These are phyloP conservation scores for Junonia oenone DNA, from an alignment of 2,888 invertebrate genomes.

Conservation along the genomic window DNA sequence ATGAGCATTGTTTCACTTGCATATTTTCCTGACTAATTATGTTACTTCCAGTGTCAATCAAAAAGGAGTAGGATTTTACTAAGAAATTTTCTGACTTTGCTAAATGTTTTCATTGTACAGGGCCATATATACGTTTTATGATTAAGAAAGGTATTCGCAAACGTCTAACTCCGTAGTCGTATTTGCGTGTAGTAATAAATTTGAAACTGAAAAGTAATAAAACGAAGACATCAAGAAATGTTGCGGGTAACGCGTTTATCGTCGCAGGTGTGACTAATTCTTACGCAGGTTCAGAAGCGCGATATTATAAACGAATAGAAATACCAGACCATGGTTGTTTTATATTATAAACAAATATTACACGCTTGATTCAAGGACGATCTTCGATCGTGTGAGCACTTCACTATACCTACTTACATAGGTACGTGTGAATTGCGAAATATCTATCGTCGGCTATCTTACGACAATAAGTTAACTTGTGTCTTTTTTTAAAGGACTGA, in stretches of 20 bases:
- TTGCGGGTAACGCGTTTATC: conserved; percentile 34
- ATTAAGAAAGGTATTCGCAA: conserved; percentile 36
- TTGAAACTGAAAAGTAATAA: conserved; percentile 41
- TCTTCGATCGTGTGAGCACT: background rate
- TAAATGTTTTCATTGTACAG: background rate
- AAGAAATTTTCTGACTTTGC: background rate
- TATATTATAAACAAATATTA: conserved; percentile 27
- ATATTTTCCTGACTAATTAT: background rate
- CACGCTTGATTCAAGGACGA: conserved; percentile 17
- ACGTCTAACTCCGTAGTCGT: conserved; percentile 30
- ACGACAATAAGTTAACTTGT: background rate
- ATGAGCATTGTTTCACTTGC: background rate
- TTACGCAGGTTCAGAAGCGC: conserved; percentile 11
- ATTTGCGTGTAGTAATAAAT: conserved; percentile 32
- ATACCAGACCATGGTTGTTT: conserved; percentile 22
- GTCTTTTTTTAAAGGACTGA: no score
- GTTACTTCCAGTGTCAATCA: background rate
- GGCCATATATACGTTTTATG: conserved; percentile 30
- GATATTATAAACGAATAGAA: conserved; percentile 25
- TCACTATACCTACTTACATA: background rate
- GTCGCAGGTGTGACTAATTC: conserved; percentile 51
- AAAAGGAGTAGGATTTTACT: no score
- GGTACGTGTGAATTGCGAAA: background rate
- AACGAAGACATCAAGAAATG: conserved; percentile 36
- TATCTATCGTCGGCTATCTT: background rate